phyloP scores from a whole-genome alignment of 2,888 invertebrate species.

The Drosophila barbarae region DNA sequence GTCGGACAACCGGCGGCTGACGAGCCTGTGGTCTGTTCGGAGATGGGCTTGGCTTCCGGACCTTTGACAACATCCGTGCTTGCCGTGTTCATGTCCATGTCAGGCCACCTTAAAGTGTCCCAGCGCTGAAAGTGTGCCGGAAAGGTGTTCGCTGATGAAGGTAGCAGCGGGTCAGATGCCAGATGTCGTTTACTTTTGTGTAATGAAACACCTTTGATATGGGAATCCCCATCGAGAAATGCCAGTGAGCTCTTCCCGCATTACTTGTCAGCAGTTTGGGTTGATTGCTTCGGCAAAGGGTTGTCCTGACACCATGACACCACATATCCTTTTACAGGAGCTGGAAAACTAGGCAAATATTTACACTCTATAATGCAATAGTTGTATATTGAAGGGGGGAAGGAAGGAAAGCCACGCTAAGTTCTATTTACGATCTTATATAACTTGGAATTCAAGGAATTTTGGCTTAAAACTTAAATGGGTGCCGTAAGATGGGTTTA shows the following conservation, averaged over 20 bases:
- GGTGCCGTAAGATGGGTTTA: not conserved
- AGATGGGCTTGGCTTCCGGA: slow-evolving; percentile 34
- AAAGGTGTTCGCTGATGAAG: slow-evolving; percentile 1
- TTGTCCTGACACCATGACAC: slow-evolving; percentile 38
- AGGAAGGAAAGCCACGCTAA: not conserved
- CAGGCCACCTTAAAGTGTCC: slow-evolving; percentile 4
- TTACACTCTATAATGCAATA: slow-evolving; percentile 31
- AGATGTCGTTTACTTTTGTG: slow-evolving; percentile 23
- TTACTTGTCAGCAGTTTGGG: slow-evolving; percentile 58
- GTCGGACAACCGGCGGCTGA: slow-evolving; percentile 28
- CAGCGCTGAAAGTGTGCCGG: not conserved
- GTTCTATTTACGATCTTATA: not conserved
- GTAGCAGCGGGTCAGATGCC: slow-evolving; percentile 19
- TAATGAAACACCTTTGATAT: slow-evolving; percentile 42
- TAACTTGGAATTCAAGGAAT: not conserved
- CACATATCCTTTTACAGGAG: slow-evolving; percentile 31
- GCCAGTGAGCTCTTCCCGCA: slow-evolving; percentile 23
- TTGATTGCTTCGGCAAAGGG: slow-evolving; percentile 55
- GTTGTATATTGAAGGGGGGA: slow-evolving; percentile 2
- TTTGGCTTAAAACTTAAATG: not conserved
- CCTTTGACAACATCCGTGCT: slow-evolving; percentile 32
- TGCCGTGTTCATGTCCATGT: slow-evolving; percentile 8
- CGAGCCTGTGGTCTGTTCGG: slow-evolving; percentile 23
- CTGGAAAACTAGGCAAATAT: slow-evolving; percentile 54
- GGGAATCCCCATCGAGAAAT: slow-evolving; percentile 35